Evolutionary conservation across 2,113 vertebrate genomes (phyloP), one percentile per base, ranked within the genome.

Genomic region (Microcebus tavaratra): DNA sequence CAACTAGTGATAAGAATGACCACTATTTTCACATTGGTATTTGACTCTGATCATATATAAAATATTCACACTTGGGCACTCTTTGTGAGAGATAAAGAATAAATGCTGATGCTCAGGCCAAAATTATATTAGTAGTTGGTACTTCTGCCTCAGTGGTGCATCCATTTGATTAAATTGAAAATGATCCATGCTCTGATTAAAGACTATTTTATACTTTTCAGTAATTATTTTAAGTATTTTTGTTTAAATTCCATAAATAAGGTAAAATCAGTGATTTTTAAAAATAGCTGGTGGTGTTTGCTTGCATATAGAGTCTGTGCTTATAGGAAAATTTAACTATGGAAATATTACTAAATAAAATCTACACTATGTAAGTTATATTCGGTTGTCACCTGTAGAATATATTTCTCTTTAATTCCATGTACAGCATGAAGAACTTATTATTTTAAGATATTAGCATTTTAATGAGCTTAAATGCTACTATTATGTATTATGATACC

Each of bases 211-310:
- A 63, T 90, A 82, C 63, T 96, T 95, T 88, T 80, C 21, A 92
- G 1, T 90, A 84, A 76, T 34, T 92, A 79, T 72, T 88, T 95
- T 92, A 93, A 57, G 18, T 96, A 45, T 63, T 94, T 97, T 78
- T 96, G 45, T 76, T 96, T 92, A 91, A 94, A 57, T 91, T 27
- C 20, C n/a, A 73, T 21, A 78, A 89, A 96, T 31, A 88, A 85
- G 14, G 13, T 63, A 55, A 76, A 48, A 55, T 39, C 73, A 89
- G 20, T 50, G 6, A 36, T 45, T 91, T 81, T 90, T 72, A 13
- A 17, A 12, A 65, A 55, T 88, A 91, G 18, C 29, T 94, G 23
- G 12, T 90, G 20, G 87, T 84, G 7, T 80, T 94, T 92, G 11
- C 14, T 94, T 92, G 11, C 14, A 20, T 53, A 31, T 45, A 76